Evolutionary conservation across 2,888 invertebrate species (phyloP).

Genomic region (Monopis laevigella): DNA sequence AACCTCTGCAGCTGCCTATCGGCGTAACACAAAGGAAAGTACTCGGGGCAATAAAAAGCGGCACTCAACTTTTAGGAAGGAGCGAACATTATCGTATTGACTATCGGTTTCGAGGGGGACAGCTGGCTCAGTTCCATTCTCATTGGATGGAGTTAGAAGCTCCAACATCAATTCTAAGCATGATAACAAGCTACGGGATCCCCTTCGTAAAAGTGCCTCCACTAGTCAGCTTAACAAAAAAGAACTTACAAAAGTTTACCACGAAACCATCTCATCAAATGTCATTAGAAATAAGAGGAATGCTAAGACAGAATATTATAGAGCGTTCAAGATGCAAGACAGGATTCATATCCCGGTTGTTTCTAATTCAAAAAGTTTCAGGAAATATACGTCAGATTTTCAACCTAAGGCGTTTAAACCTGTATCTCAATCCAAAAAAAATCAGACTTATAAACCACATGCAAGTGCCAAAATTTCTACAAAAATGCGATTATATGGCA

Average conservation of each 20-base stretch:
- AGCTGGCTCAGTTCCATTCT: neutral
- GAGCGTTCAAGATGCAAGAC: neutral
- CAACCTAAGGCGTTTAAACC: neutral
- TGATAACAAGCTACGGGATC: neutral
- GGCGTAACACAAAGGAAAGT: no score
- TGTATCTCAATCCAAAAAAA: neutral
- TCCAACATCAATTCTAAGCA: neutral
- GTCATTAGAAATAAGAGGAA: neutral
- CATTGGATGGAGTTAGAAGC: neutral
- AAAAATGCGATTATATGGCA: slow-evolving; percentile 23
- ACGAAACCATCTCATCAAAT: neutral
- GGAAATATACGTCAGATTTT: neutral
- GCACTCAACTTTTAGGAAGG: no score
- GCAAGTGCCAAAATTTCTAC: no score
- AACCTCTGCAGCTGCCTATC: no score
- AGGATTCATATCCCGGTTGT: neutral
- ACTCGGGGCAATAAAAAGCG: no score
- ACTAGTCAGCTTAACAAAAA: no score
- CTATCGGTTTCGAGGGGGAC: neutral
- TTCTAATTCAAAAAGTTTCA: neutral
- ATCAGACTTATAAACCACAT: neutral
- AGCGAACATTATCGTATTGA: no score
- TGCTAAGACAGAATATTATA: neutral
- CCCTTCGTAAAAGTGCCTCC: neutral
- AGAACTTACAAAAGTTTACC: neutral